phyloP scores from a whole-genome alignment of 2,797 vertebrate species.

The Sebastes jordani region DNA sequence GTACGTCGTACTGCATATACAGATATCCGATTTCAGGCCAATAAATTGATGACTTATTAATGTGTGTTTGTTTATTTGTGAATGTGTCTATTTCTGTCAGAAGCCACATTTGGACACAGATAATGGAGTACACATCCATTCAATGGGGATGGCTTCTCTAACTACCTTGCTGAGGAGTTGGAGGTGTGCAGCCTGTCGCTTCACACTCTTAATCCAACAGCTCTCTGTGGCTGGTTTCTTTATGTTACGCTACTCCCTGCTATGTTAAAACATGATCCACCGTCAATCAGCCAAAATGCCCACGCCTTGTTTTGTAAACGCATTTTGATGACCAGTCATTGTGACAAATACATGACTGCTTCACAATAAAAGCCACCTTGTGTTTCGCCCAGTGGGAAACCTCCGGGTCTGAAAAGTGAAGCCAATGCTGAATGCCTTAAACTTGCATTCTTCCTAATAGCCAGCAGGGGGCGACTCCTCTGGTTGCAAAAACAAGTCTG shows the following conservation, averaged over 20 bases:
- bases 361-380: neutral
- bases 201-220: slow-evolving; percentile 1
- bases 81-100: neutral
- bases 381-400: neutral
- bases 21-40: neutral
- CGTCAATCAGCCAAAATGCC: neutral
- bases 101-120: neutral
- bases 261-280: neutral
- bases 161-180: neutral
- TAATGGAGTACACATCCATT: neutral
- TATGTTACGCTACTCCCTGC: neutral
- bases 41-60: neutral
- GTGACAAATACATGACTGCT: neutral
- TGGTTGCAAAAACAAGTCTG: too few relatives aligned
- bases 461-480: too few relatives aligned
- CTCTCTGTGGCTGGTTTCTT: neutral
- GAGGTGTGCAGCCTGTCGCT: neutral
- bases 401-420: too few relatives aligned
- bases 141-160: neutral
- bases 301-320: neutral
- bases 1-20: too few relatives aligned
- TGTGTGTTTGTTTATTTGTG: neutral
- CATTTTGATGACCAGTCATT: neutral
- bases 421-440: too few relatives aligned
- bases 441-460: too few relatives aligned